Conservation (phyloP, 2,888 invertebrate species). For the Terebella lapidaria region DNA sequence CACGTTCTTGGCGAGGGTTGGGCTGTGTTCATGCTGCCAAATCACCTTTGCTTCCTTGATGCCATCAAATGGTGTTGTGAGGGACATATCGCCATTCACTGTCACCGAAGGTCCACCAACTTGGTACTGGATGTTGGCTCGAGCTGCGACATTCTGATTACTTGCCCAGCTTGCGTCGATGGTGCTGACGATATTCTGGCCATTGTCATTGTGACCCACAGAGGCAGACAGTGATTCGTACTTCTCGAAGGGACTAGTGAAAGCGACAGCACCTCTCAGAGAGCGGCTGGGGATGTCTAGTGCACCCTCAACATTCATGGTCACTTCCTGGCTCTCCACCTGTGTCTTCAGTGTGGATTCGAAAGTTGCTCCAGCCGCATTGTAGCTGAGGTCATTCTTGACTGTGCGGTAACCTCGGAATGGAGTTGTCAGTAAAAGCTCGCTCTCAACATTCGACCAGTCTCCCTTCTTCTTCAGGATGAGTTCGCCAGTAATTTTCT, state of each 20-base stretch:
- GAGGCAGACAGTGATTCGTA: conserved; percentile 10
- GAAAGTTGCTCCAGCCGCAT: conserved; percentile 9
- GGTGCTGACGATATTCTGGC: conserved; percentile 6
- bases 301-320: conserved; percentile 8
- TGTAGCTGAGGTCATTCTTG: conserved; percentile 11
- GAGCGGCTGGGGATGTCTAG: background rate
- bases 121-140: conserved; percentile 11
- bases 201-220: conserved; percentile 8
- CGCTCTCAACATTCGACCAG: conserved; percentile 10
- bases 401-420: conserved; percentile 12
- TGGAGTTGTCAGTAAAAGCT: conserved; percentile 19
- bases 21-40: conserved; percentile 17
- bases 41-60: conserved; percentile 8
- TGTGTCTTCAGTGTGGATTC: conserved; percentile 4
- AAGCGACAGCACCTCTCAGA: conserved; percentile 9
- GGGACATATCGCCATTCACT: conserved; percentile 15
- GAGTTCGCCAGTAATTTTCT: conserved; percentile 22
- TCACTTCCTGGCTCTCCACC: conserved; percentile 9
- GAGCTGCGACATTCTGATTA: conserved; percentile 9
- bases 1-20: conserved; percentile 5
- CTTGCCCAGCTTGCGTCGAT: conserved; percentile 16
- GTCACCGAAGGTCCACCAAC: conserved; percentile 8
- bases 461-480: conserved; percentile 9
- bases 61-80: conserved; percentile 14
- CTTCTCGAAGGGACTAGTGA: conserved; percentile 20